A percentile compares a stretch with the other conserved stretches of the same genome.
phyloP scores from a whole-genome alignment of 2,888 invertebrate species.

The Phalera bucephala region DNA sequence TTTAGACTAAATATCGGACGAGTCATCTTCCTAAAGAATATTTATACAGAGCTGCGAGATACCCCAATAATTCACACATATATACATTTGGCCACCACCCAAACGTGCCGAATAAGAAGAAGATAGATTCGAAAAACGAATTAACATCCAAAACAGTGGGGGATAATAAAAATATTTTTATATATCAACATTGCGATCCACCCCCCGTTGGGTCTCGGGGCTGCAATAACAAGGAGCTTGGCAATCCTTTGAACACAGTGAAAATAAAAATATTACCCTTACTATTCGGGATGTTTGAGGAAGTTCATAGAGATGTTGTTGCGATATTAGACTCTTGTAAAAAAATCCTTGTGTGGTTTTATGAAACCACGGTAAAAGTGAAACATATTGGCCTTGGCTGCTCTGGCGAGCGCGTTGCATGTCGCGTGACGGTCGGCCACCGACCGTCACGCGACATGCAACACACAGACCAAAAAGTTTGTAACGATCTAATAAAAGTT shows the following conservation, averaged over 20 bases:
- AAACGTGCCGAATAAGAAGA: slow-evolving; percentile 40
- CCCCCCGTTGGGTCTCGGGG: slow-evolving; percentile 27
- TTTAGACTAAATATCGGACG: not conserved
- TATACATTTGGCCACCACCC: slow-evolving; percentile 40
- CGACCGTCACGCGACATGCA: too few species aligned
- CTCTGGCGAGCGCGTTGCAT: too few species aligned
- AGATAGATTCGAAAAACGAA: slow-evolving; percentile 54
- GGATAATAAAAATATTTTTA: slow-evolving; percentile 47
- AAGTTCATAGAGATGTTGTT: slow-evolving; percentile 29
- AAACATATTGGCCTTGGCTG: too few species aligned
- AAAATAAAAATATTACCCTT: slow-evolving; percentile 55
- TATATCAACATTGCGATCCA: slow-evolving; percentile 44
- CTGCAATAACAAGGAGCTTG: slow-evolving; percentile 58
- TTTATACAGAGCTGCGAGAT: slow-evolving; percentile 13
- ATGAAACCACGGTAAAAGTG: too few species aligned
- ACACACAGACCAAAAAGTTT: too few species aligned
- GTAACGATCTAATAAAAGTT: too few species aligned
- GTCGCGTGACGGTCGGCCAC: too few species aligned
- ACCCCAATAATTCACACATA: slow-evolving; percentile 10
- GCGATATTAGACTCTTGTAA: too few species aligned
- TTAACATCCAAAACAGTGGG: slow-evolving; percentile 35
- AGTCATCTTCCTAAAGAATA: slow-evolving; percentile 2
- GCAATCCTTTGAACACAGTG: slow-evolving; percentile 52
- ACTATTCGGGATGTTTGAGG: slow-evolving; percentile 38
- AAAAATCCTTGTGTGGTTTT: too few species aligned